Conservation (phyloP, 2,113 vertebrate genomes). For the Heterochromis multidens region DNA sequence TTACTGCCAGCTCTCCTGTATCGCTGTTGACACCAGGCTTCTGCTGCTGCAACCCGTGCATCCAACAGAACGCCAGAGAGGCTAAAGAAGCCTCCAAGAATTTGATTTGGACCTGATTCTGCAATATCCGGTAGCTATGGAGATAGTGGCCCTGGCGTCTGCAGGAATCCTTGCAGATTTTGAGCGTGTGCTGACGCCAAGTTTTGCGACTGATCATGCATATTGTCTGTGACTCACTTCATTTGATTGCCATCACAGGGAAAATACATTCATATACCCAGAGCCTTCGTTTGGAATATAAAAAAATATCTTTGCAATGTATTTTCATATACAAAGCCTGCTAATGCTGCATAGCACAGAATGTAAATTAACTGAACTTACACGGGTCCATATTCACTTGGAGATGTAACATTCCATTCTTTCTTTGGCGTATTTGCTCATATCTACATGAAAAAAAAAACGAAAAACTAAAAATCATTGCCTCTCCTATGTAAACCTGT, state of each 20-base stretch:
- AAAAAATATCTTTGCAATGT: neutral
- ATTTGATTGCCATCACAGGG: neutral
- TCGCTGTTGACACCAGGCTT: slow-evolving; percentile 39
- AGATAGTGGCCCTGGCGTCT: slow-evolving; percentile 37
- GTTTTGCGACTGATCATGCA: neutral
- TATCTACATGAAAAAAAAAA: neutral
- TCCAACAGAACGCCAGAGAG: slow-evolving; percentile 2
- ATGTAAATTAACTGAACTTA: neutral
- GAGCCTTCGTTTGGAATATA: neutral
- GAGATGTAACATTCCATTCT: neutral
- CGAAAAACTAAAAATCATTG: neutral
- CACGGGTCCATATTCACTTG: neutral
- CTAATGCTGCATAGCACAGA: neutral
- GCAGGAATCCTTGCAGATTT: slow-evolving; percentile 38
- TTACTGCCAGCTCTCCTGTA: neutral
- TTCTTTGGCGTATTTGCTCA: neutral
- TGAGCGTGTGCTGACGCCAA: neutral
- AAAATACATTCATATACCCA: neutral
- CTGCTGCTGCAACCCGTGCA: slow-evolving; percentile 4
- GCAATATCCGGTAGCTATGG: slow-evolving; percentile 58
- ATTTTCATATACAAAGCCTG: neutral
- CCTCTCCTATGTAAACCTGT: neutral
- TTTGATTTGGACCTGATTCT: slow-evolving; percentile 46
- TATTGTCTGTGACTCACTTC: slow-evolving; percentile 18
- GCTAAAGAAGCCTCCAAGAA: slow-evolving; percentile 15